Percentiles rank a stretch among this genome's conserved stretches.
Conservation (phyloP, 2,113 vertebrate genomes). For the Chaetorhynchus papuensis region DNA sequence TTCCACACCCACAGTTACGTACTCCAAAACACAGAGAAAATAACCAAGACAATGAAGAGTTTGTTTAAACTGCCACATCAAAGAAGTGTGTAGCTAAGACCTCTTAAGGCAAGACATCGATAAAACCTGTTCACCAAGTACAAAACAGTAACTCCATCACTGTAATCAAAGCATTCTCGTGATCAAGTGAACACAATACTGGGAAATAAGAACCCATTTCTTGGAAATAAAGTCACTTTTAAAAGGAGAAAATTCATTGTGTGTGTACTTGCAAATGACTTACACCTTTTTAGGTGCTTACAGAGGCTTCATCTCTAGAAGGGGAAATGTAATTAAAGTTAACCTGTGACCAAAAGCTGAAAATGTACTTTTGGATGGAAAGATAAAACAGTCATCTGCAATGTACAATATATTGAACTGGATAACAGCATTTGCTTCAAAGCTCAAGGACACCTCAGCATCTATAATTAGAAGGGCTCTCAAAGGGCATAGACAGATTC, state of each 20-base stretch:
- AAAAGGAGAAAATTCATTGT: neutral
- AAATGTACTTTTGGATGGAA: neutral
- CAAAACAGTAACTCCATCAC: neutral
- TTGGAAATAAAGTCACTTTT: neutral
- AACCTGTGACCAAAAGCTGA: slow-evolving; percentile 12
- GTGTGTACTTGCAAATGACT: neutral
- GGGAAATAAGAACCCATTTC: neutral
- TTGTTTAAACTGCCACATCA: neutral
- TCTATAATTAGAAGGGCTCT: slow-evolving; percentile 24
- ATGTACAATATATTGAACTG: neutral
- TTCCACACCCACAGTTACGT: rapidly evolving
- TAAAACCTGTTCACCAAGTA: neutral
- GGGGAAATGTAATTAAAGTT: neutral
- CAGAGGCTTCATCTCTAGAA: neutral
- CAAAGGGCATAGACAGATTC: neutral
- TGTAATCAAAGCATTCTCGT: rapidly evolving
- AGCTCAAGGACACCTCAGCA: slow-evolving; percentile 14
- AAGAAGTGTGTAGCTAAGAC: neutral
- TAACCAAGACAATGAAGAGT: neutral
- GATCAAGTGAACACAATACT: neutral
- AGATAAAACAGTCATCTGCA: neutral
- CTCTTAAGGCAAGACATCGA: neutral
- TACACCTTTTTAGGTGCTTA: neutral
- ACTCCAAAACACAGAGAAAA: neutral
- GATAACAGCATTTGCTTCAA: neutral